Base-by-base conservation (phyloP, 2,888 invertebrate species). In the Aphrophora alni region DNA sequence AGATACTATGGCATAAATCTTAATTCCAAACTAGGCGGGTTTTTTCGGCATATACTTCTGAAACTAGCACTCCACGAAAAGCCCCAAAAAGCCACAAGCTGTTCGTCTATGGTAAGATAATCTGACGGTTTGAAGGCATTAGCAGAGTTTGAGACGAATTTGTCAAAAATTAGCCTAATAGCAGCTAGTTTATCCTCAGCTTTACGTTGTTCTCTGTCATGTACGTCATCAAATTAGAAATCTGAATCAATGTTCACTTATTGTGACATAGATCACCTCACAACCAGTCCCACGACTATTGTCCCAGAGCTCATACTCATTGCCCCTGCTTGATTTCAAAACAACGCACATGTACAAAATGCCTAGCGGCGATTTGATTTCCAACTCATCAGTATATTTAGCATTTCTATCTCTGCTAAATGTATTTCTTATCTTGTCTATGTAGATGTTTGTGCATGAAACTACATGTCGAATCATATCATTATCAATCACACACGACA, bases 101-200 rank as follows among this genome's bases (percentile, higher is more conserved):
- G 59, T 76, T 68, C 68, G 17, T 76, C 76, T n/a, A 76, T 27
- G 26, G 76, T 76, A 10, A 33, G 33, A 70, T 77, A 33, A 21
- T 77, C 70, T 10, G 69, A 38, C 1, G 25, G 69, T 38, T 68
- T 77, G 77, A 69, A 77, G 4, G 28, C 59, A 17, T 38, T 77
- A 1, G 68, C 17, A 33, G 27, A 77, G 21, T 77, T 69, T 27
- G 78, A 79, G 68, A 86, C 83, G 83, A 87, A 86, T 33, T 77
- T 78, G 51, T 84, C 84, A 83, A 85, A 86, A 71, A 86, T 73
- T 51, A 86, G 81, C 59, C 85, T 80, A 77, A 85, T 84, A 24
- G 84, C 80, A 21, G 85, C 84, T 33, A 85, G 83, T 77, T 83
- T 84, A 73, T 85, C 85, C 44, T 69, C 26, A 75, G 71, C 38